Base-by-base conservation (phyloP, 1,140 invertebrate genomes). In the Zophobas morio region DNA sequence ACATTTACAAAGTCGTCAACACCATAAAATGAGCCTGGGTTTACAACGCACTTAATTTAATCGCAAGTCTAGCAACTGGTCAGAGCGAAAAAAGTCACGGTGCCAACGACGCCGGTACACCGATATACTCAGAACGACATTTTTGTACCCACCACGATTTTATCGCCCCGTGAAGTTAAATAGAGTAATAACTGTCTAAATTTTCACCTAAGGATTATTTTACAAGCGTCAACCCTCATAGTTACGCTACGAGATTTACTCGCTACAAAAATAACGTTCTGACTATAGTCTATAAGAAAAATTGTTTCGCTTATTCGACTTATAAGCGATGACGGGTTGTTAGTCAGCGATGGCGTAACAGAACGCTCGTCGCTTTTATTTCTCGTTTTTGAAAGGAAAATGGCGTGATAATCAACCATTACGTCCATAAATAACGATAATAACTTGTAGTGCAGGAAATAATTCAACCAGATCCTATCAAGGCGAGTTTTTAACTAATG, bases 391-490 rank as follows among this genome's bases (percentile, higher is more conserved):
- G 57, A 76, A 76, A 47, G 75, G 75, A 70, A 76, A 76, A 76
- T 76, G 39, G 75, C 75, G 75, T 76, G 75, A 66, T 76, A 76
- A 70, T 76, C 70, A 54, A 76, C 75, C 60, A 76, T 76, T 70
- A 70, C 70, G 63, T 70, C 63, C 54, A 70, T 76, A 76, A 70
- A 76, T 76, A 76, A 76, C 75, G 47, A 76, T 76, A 76, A 76
- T 76, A 76, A 76, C 75, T 70, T 54, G 75, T 76, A 76, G 75
- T 70, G 60, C 60, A 76, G 75, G 75, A 76, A 76, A 76, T 76
- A 76, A 76, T 70, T 76, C 75, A 76, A 70, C 63, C 39, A 70
- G 49, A 76, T 75, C 33, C 54, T 75, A 70, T 70, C 60, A 54
- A 37, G 49, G 75, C 75, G 42, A 53, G 57, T 76, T 76, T 76